A percentile compares a stretch with the other conserved stretches of the same genome.
Evolutionary conservation across 35 echinoderm and acorn worm species (phyloP).

Genomic region (Lytechinus pictus): DNA sequence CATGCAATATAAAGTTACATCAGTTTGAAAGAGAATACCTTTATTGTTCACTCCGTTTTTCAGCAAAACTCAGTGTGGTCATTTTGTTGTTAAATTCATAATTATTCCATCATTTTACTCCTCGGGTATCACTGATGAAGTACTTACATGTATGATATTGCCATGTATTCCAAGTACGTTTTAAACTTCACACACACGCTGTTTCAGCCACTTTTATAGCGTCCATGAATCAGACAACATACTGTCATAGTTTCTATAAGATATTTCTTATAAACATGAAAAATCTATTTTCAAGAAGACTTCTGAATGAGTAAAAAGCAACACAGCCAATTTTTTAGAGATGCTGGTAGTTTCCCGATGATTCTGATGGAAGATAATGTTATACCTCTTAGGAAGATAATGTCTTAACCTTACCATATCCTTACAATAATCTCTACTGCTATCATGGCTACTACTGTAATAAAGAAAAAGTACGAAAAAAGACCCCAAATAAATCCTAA

Average conservation of each 20-base stretch:
- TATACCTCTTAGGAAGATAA: background rate
- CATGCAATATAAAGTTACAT: background rate
- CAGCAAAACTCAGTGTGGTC: background rate
- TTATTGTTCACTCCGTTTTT: background rate
- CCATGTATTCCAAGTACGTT: background rate
- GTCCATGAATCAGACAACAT: background rate
- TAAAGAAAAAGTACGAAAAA: background rate
- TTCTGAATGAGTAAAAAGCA: background rate
- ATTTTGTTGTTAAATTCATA: background rate
- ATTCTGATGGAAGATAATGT: background rate
- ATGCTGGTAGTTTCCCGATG: background rate
- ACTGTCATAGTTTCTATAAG: background rate
- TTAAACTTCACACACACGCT: background rate
- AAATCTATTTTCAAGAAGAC: background rate
- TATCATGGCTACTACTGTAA: background rate
- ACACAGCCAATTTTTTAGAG: background rate
- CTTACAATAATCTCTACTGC: background rate
- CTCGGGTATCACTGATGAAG: no score
- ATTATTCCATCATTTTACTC: no score
- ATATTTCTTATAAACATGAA: background rate
- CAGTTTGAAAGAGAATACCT: background rate
- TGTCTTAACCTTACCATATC: background rate
- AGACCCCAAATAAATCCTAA: background rate
- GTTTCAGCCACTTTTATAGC: background rate
- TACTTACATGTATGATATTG: background rate